These are phyloP conservation scores for Eupithecia tripunctaria DNA, from an alignment of 2,888 invertebrate genomes.

Conservation along the genomic window DNA sequence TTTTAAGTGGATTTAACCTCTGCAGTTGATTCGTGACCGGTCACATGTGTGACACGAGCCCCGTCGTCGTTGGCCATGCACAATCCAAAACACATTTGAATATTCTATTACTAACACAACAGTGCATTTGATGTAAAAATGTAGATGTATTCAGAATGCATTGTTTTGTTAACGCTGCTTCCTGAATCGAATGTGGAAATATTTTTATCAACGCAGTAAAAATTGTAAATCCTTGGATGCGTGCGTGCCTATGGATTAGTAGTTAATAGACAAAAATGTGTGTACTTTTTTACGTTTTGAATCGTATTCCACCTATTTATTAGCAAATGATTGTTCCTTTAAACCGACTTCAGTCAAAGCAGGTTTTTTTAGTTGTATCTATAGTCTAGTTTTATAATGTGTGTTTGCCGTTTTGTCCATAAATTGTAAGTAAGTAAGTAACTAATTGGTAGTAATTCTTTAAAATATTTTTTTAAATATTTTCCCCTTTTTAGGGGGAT, in stretches of 20 bases:
- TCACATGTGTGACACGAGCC: not conserved
- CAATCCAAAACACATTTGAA: slow-evolving; percentile 31
- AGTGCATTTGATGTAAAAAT: slow-evolving; percentile 29
- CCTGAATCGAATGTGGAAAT: slow-evolving; percentile 11
- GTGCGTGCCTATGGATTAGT: not conserved
- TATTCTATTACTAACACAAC: slow-evolving; percentile 37
- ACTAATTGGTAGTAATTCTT: too few relatives aligned
- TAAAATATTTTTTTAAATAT: too few relatives aligned
- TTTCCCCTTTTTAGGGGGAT: too few relatives aligned
- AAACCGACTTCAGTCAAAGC: too few relatives aligned
- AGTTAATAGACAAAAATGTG: not conserved
- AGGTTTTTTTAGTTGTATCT: too few relatives aligned
- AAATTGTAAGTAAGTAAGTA: too few relatives aligned
- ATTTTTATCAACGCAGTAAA: slow-evolving; percentile 25
- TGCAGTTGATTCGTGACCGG: not conserved
- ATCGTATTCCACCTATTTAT: not conserved
- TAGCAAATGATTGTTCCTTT: not conserved
- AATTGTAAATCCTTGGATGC: not conserved
- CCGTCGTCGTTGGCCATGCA: not conserved
- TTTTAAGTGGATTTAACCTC: not conserved
- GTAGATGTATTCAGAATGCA: slow-evolving; percentile 24
- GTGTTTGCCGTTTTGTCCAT: too few relatives aligned
- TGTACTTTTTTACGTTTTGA: not conserved
- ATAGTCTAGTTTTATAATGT: too few relatives aligned
- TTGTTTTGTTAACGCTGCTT: slow-evolving; percentile 10